These are phyloP conservation scores for Drosophila neocordata DNA, from an alignment of 1,140 invertebrate genomes.

Conservation along the genomic window DNA sequence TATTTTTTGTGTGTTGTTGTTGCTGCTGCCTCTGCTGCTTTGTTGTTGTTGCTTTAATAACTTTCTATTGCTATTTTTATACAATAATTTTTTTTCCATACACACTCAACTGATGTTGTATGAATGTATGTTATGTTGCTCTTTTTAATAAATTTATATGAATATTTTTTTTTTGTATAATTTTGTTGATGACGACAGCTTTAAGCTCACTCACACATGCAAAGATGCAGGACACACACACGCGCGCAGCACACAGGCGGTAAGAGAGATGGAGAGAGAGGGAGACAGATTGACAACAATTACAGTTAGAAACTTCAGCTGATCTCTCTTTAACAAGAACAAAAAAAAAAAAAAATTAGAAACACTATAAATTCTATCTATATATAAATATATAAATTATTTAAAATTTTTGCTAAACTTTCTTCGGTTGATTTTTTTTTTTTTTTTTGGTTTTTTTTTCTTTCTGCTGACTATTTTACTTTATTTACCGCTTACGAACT, in stretches of 20 bases:
- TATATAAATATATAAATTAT: conserved; percentile 3
- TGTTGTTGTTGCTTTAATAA: conserved; percentile 65
- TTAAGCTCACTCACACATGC: conserved; percentile 45
- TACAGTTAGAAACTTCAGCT: conserved; percentile 22
- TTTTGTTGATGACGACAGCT: conserved; percentile 43
- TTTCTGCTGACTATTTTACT: conserved; percentile 3
- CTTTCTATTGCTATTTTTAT: conserved; percentile 80
- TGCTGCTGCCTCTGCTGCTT: conserved; percentile 4
- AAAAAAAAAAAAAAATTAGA: conserved; percentile 11
- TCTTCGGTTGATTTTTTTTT: background rate
- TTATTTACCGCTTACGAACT: conserved; percentile 26
- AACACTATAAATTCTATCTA: background rate
- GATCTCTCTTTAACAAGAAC: conserved; percentile 18
- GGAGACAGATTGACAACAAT: conserved; percentile 11
- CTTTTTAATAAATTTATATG: conserved; percentile 55
- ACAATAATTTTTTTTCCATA: conserved; percentile 40
- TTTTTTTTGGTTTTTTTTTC: background rate
- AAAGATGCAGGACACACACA: conserved; percentile 17
- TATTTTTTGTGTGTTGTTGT: conserved; percentile 64
- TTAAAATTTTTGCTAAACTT: background rate
- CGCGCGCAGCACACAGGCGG: conserved; percentile 31
- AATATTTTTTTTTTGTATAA: conserved; percentile 47
- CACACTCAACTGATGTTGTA: conserved; percentile 31
- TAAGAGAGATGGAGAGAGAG: conserved; percentile 24
- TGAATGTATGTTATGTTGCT: conserved; percentile 21